phyloP scores from a whole-genome alignment of 2,113 vertebrate species.

The Heterotilapia buettikoferi region DNA sequence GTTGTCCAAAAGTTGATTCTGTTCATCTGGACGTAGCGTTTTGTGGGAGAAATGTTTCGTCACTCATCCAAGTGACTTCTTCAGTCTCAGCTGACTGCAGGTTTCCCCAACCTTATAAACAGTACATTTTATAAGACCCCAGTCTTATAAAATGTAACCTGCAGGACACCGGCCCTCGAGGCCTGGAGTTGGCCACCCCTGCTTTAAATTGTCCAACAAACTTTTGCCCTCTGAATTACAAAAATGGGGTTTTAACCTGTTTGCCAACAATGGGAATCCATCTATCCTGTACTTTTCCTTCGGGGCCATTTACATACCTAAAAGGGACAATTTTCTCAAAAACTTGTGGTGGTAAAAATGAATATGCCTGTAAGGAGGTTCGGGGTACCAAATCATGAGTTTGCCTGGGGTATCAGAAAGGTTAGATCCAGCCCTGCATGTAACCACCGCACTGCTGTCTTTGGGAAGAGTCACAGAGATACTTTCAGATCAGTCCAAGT shows the following conservation, averaged over 20 bases:
- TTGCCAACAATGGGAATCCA: background rate
- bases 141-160: background rate
- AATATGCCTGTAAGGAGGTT: background rate
- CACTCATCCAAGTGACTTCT: background rate
- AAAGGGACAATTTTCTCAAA: background rate
- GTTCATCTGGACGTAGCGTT: background rate
- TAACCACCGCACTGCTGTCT: background rate
- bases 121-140: background rate
- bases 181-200: accelerated
- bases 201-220: background rate
- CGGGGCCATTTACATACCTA: accelerated
- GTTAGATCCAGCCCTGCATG: background rate
- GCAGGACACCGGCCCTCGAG: background rate
- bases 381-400: background rate
- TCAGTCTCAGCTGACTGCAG: background rate
- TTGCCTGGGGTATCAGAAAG: background rate
- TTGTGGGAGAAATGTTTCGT: background rate
- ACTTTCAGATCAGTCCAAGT: background rate
- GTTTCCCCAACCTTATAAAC: background rate
- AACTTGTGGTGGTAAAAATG: background rate
- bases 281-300: background rate
- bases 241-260: background rate
- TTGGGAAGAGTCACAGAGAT: background rate
- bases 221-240: background rate
- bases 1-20: background rate